Evolutionary conservation across 2,888 invertebrate genomes (phyloP), one percentile per base, ranked within the genome.

Genomic region (Ectemnius cavifrons): DNA sequence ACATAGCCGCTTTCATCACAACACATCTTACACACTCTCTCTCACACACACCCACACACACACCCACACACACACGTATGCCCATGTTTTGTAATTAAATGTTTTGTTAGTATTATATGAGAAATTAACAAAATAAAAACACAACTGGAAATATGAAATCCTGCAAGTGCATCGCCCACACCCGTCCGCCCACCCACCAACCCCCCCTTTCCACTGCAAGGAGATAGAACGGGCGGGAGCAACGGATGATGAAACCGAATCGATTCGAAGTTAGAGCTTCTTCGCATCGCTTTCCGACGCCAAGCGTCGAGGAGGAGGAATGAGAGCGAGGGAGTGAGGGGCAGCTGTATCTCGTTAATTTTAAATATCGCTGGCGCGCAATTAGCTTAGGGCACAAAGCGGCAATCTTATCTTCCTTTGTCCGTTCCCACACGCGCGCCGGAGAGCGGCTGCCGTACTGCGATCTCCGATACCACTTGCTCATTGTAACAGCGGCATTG

Each of bases 61-160:
- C 68, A 82, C 69, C 75, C 69, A 80, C 67, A 75, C 74, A 78
- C 78, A 81, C 75, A 78, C 79, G 81, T 84, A 86, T 83, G 84
- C 84, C 82, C 88, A 87, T 86, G 86, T 88, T 89, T 88, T 88
- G 86, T 88, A 89, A 89, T 88, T 88, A 86, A 86, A 89, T 87
- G 87, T 89, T 89, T 89, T 85, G 87, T 89, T 89, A 88, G 89
- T 87, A 89, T 88, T 88, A 89, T 85, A 87, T 83, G 85, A 87
- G 82, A 87, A 85, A 87, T 85, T 87, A 86, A 88, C 86, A 85
- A 83, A 88, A 88, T 87, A 86, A 89, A 88, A 85, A 76, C 80
- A 78, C 77, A 84, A 84, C 63, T 81, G 77, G 61, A 83, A 83
- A 71, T 65, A 80, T 78, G 66, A 79, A 69, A 73, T 71, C 70